phyloP scores from a whole-genome alignment of 2,113 vertebrate genomes.

The Zapus hudsonius region DNA sequence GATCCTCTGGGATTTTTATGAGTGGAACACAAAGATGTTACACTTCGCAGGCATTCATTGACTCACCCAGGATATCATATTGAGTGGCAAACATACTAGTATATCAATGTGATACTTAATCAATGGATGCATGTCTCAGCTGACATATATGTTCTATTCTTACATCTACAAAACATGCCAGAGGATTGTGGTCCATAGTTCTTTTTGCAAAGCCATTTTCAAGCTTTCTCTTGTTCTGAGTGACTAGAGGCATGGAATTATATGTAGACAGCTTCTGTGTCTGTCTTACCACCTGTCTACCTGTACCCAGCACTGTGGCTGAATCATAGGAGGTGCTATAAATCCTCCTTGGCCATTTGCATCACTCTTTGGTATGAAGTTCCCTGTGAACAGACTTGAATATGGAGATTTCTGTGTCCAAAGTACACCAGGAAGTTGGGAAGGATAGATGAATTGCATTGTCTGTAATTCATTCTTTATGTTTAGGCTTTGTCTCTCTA shows the following conservation, averaged over 20 bases:
- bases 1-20: neutral
- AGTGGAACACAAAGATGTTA: neutral
- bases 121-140: neutral
- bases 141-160: neutral
- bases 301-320: neutral
- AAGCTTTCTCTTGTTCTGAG: neutral
- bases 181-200: neutral
- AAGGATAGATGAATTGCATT: neutral
- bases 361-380: neutral
- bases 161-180: neutral
- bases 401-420: neutral
- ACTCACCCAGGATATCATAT: neutral
- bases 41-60: too few relatives aligned
- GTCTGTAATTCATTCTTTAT: too few relatives aligned
- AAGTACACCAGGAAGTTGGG: neutral
- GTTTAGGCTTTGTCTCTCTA: too few relatives aligned
- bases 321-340: too few relatives aligned
- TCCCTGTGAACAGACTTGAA: neutral
- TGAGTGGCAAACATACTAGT: neutral
- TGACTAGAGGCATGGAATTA: neutral
- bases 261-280: neutral
- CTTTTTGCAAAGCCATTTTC: neutral
- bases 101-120: neutral
- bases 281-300: accelerated
- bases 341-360: too few relatives aligned